These are phyloP conservation scores for Petrophora chlorosata DNA, from an alignment of 2,888 invertebrate genomes.

Conservation along the genomic window DNA sequence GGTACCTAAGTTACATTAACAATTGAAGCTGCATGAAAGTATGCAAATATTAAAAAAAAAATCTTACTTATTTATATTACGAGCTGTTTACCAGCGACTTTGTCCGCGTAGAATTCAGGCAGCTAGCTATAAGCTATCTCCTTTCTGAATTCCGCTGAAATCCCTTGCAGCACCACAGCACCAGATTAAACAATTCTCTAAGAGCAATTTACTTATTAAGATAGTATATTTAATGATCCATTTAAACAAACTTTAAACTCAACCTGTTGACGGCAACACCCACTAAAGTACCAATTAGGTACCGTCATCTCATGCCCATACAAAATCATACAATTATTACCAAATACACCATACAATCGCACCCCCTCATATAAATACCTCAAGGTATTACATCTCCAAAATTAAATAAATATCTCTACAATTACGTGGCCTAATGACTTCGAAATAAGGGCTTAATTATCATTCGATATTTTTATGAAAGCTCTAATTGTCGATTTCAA, in stretches of 20 bases:
- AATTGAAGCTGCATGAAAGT: too few relatives aligned
- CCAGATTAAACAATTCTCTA: too few relatives aligned
- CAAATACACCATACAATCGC: conserved; percentile 29
- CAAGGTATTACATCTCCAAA: not conserved
- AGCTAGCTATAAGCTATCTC: too few relatives aligned
- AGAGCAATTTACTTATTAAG: too few relatives aligned
- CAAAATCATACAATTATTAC: conserved; percentile 30
- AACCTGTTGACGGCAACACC: conserved; percentile 15
- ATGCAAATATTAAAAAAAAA: too few relatives aligned
- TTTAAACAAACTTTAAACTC: not conserved
- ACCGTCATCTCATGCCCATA: conserved; percentile 25
- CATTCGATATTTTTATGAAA: conserved; percentile 44
- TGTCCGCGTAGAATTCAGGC: too few relatives aligned
- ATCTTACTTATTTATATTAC: too few relatives aligned
- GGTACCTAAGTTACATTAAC: too few relatives aligned
- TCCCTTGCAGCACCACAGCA: too few relatives aligned
- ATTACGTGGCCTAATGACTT: conserved; percentile 55
- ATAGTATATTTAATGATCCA: not conserved
- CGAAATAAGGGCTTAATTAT: conserved; percentile 56
- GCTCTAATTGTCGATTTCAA: conserved; percentile 54
- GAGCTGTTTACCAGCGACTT: too few relatives aligned
- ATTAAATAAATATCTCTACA: conserved; percentile 19
- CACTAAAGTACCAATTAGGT: conserved; percentile 28
- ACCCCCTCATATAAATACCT: conserved; percentile 17
- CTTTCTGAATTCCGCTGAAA: too few relatives aligned